phyloP scores from a whole-genome alignment of 2,797 vertebrate species.

The Myripristis murdjan region DNA sequence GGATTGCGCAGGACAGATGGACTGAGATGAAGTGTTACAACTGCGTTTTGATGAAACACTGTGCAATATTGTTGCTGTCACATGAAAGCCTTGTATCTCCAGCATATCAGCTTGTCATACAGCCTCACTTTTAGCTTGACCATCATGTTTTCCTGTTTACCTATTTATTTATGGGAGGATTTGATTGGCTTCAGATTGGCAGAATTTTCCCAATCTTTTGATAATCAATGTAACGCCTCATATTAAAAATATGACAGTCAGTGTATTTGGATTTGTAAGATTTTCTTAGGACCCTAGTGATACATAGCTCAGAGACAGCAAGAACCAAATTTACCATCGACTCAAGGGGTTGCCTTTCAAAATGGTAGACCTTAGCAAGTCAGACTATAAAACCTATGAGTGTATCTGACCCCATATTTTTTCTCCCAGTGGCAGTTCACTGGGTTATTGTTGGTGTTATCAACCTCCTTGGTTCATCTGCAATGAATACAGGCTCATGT shows the following conservation, averaged over 20 bases:
- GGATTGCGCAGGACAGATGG: background rate
- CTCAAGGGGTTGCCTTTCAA: background rate
- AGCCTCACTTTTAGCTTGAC: no score
- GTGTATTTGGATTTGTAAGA: no score
- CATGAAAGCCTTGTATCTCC: no score
- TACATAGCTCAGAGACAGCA: background rate
- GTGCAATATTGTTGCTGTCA: background rate
- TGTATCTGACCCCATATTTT: background rate
- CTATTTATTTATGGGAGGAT: no score
- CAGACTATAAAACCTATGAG: background rate
- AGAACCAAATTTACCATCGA: background rate
- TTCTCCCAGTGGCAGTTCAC: background rate
- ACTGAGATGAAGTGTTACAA: background rate
- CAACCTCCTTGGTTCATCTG: background rate
- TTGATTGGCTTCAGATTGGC: no score
- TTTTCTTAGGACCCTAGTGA: no score
- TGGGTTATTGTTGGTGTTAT: background rate
- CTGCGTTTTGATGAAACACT: background rate
- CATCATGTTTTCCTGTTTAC: no score
- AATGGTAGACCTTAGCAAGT: background rate
- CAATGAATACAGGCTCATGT: background rate
- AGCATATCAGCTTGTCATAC: no score
- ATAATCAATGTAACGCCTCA: no score
- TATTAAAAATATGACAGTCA: no score
- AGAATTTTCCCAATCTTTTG: no score